These are phyloP conservation scores for Bostrychus sinensis DNA, from an alignment of 2,113 vertebrate genomes.

Conservation along the genomic window DNA sequence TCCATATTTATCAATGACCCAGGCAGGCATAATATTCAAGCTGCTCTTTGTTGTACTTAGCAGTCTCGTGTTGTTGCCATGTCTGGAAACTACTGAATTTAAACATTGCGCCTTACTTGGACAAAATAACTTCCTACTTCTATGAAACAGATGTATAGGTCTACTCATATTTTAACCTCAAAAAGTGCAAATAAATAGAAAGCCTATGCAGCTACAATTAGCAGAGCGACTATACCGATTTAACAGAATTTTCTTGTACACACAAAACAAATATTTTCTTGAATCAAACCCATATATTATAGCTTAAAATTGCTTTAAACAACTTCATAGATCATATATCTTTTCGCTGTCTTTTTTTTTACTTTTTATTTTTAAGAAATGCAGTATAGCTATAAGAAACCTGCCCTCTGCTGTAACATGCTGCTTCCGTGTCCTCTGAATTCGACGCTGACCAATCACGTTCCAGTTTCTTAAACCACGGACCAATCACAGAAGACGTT, in stretches of 20 bases:
- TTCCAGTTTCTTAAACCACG: accelerated
- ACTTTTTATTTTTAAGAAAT: no score
- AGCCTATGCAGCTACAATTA: background rate
- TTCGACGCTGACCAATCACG: conserved; percentile 72
- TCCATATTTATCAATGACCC: conserved; percentile 94
- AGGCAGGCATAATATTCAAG: conserved; percentile 86
- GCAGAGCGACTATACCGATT: background rate
- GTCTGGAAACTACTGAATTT: background rate
- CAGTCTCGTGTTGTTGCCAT: conserved; percentile 29
- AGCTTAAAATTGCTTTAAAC: background rate
- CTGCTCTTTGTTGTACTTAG: conserved; percentile 70
- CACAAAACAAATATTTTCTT: background rate
- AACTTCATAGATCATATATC: background rate
- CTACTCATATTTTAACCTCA: conserved; percentile 42
- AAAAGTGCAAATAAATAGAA: background rate
- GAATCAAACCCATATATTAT: background rate
- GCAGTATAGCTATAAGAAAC: background rate
- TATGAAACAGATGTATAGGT: conserved; percentile 27
- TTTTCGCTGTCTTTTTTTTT: no score
- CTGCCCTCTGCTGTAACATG: background rate
- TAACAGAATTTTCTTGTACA: background rate
- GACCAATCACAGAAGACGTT: conserved; percentile 79
- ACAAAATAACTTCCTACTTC: conserved; percentile 19
- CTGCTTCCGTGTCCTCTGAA: conserved; percentile 9
- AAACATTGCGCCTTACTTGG: background rate